Percentiles rank a stretch among this genome's conserved stretches.
phyloP scores from a whole-genome alignment of 2,113 vertebrate genomes.

The Sardina pilchardus region DNA sequence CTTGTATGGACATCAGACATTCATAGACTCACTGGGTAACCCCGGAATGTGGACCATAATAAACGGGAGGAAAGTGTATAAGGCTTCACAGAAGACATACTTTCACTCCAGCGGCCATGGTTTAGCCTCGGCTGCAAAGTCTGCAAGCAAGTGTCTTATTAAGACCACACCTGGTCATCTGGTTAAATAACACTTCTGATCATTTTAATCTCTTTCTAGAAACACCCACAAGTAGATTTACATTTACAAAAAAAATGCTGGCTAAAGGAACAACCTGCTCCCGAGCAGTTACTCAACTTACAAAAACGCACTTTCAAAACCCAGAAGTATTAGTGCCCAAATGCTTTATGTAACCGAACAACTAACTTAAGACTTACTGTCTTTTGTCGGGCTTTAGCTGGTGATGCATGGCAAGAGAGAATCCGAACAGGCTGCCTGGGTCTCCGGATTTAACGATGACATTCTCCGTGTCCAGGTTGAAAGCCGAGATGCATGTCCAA shows the following conservation, averaged over 20 bases:
- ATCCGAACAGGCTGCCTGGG: constrained; percentile 84
- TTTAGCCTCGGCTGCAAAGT: no score
- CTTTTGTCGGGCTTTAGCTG: constrained; percentile 81
- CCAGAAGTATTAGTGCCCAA: not conserved
- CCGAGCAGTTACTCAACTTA: not conserved
- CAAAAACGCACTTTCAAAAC: not conserved
- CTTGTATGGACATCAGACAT: not conserved
- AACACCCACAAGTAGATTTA: not conserved
- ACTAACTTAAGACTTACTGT: constrained; percentile 77
- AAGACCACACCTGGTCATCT: not conserved
- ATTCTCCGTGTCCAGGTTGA: constrained; percentile 85
- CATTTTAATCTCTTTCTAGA: not conserved
- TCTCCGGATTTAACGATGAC: constrained; percentile 79
- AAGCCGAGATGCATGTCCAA: constrained; percentile 63
- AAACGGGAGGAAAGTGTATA: not conserved
- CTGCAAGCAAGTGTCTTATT: not conserved
- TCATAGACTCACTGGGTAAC: not conserved
- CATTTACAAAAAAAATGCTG: not conserved
- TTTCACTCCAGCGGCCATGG: not conserved
- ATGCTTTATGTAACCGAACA: not conserved
- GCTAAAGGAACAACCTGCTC: not conserved
- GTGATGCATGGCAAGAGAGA: constrained; percentile 90
- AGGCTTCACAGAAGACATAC: not conserved
- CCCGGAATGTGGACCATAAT: not conserved
- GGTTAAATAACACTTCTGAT: not conserved